phyloP scores from a whole-genome alignment of 2,888 invertebrate genomes.

The Eretmocerus hayati region DNA sequence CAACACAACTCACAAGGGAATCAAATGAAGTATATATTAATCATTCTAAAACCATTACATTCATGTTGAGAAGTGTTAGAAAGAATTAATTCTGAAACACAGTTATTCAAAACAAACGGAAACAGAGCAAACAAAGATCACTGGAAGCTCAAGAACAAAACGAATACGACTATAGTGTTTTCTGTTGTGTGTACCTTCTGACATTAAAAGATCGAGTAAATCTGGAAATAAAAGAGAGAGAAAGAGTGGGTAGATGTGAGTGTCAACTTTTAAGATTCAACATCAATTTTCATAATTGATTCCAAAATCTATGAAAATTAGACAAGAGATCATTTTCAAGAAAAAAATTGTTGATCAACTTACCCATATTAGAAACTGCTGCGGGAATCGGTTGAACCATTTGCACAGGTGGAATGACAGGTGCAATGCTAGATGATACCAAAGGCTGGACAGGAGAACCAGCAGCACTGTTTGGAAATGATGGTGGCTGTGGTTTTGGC shows the following conservation, averaged over 20 bases:
- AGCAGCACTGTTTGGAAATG: conserved; percentile 46
- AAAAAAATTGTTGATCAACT: no score
- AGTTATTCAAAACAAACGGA: conserved; percentile 4
- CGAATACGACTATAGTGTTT: conserved; percentile 12
- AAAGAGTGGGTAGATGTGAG: no score
- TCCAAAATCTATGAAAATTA: no score
- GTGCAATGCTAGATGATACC: conserved; percentile 25
- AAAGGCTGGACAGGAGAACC: conserved; percentile 30
- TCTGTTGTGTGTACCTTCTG: conserved; percentile 32
- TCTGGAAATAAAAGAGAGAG: conserved; percentile 39
- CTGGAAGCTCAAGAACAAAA: conserved; percentile 11
- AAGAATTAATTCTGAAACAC: no score
- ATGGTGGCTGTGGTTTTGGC: conserved; percentile 46
- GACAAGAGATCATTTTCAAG: no score
- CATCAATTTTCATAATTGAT: no score
- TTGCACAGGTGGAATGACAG: conserved; percentile 28
- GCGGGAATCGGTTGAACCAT: conserved; percentile 29
- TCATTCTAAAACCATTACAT: no score
- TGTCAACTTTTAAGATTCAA: no score
- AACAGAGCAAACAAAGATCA: conserved; percentile 5
- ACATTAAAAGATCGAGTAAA: conserved; percentile 40
- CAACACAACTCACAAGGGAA: no score
- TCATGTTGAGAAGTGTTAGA: no score
- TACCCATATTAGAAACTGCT: conserved; percentile 34
- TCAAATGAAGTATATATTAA: no score